Percentiles rank a stretch among this genome's conserved stretches.
These are phyloP conservation scores for Philopedon plagiatum DNA, from an alignment of 2,888 invertebrate genomes.

Conservation along the genomic window DNA sequence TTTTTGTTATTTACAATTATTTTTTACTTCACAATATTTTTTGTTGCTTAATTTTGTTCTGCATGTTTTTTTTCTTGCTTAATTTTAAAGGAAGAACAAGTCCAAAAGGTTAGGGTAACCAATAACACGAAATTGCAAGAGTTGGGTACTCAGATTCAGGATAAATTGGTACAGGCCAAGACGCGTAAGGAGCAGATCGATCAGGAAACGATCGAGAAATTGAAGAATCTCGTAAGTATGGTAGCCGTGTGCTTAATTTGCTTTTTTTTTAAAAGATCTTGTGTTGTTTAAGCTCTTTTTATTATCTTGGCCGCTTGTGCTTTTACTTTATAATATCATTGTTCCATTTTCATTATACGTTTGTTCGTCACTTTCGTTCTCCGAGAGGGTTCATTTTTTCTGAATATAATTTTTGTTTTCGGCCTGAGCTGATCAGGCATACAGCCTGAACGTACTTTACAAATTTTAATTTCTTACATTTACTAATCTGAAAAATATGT, in stretches of 20 bases:
- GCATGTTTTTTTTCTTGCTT: constrained; percentile 58
- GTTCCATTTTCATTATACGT: neutral
- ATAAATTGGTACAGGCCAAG: constrained; percentile 78
- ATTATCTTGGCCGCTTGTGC: neutral
- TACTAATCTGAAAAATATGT: no score
- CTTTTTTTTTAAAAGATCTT: constrained; percentile 20
- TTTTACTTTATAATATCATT: neutral
- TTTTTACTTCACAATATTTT: constrained; percentile 43
- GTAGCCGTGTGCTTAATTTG: constrained; percentile 23
- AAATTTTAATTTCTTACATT: no score
- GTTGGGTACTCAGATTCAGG: constrained; percentile 79
- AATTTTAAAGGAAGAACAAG: constrained; percentile 79
- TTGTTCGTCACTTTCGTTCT: neutral
- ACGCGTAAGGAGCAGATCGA: constrained; percentile 82
- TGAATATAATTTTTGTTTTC: no score
- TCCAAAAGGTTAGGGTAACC: constrained; percentile 78
- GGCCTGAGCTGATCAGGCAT: no score
- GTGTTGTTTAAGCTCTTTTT: neutral
- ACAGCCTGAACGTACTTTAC: no score
- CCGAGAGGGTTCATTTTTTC: constrained; percentile 7
- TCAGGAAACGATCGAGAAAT: constrained; percentile 83
- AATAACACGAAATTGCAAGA: constrained; percentile 79
- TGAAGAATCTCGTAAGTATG: constrained; percentile 83
- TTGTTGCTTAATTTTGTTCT: constrained; percentile 52
- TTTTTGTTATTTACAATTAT: constrained; percentile 4